Base-by-base conservation (phyloP, 2,888 invertebrate genomes). In the Nebria salina region DNA sequence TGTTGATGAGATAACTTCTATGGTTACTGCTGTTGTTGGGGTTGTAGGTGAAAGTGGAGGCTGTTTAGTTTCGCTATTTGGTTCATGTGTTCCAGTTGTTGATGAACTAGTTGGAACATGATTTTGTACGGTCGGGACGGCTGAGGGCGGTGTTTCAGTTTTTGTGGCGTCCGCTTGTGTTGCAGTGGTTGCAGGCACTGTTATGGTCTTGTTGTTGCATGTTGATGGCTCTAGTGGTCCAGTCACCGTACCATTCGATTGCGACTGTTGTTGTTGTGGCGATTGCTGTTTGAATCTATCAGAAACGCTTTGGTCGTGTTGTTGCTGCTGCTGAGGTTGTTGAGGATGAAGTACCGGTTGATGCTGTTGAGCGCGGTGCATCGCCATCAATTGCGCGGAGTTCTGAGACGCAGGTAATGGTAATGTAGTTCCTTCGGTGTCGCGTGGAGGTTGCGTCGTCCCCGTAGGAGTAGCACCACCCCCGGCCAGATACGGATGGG, bases 111-210 rank as follows among this genome's bases (percentile, higher is more conserved):
- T 43, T 76, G 82, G 65, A 75, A 83, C 34, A 72, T 77, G 74
- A 42, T 77, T 82, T 75, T 82, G 77, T 20, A 75, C 75, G 54
- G 82, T 65, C 15, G 75, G 79, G 89, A 89, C 76, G 88, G 87
- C 83, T 89, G 86, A 85, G 41, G 76, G 66, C 66, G 83, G 83
- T 88, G 88, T 76, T 88, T 86, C 11, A 89, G 89, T 85, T 89
- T 90, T 84, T 89, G 89, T 34, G 89, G 89, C 77, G 89, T 90
- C 85, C 89, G 90, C 78, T 72, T 42, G 75, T 65, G 79, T 73
- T 11, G 78, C 66, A 72, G 83, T 54, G 20, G 82, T 77, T 65
- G 84, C 65, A 65, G 82, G 80, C 75, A 75, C 75, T 72, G 80
- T 75, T 54, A 13, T 54, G 54, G 74, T 42, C 74, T 74, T 79